A percentile compares a stretch with the other conserved stretches of the same genome.
Conservation (phyloP, 2,888 invertebrate species). For the Leucophenga maculata region DNA sequence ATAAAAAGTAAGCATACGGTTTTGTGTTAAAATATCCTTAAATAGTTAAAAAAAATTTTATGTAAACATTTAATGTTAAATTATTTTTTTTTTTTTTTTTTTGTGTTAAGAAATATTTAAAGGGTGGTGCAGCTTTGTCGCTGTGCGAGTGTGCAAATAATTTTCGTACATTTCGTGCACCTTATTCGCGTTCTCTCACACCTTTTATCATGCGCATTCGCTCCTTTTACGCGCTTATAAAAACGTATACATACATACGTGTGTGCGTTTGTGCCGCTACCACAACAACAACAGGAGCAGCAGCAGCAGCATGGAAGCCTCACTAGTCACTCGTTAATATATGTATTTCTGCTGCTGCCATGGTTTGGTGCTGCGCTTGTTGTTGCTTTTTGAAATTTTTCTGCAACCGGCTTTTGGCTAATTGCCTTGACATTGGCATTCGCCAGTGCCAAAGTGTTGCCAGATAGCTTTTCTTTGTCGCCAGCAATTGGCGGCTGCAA, state of each 20-base stretch:
- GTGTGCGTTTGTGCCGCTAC: neutral
- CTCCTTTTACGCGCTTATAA: neutral
- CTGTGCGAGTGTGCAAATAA: neutral
- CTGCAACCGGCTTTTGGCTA: constrained; percentile 65
- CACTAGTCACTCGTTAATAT: neutral
- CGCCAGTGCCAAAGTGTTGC: constrained; percentile 31
- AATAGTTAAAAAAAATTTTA: neutral
- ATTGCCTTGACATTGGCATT: constrained; percentile 66
- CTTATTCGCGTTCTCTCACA: neutral
- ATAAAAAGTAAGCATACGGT: neutral
- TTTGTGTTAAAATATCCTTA: neutral
- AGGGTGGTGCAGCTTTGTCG: neutral
- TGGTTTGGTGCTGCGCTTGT: constrained; percentile 39
- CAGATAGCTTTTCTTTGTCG: too few species aligned
- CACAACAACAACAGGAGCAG: neutral
- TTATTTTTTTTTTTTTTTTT: constrained; percentile 46
- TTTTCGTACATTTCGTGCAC: neutral
- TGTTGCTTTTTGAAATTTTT: constrained; percentile 39
- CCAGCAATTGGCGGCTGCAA: too few species aligned
- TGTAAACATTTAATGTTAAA: too few species aligned
- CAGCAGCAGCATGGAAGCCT: neutral
- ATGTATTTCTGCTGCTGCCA: constrained; percentile 5
- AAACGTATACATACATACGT: neutral
- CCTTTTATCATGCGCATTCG: neutral
- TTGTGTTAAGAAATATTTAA: constrained; percentile 48